These are phyloP conservation scores for Scaptomyza montana DNA, from an alignment of 1,140 invertebrate genomes.

Conservation along the genomic window DNA sequence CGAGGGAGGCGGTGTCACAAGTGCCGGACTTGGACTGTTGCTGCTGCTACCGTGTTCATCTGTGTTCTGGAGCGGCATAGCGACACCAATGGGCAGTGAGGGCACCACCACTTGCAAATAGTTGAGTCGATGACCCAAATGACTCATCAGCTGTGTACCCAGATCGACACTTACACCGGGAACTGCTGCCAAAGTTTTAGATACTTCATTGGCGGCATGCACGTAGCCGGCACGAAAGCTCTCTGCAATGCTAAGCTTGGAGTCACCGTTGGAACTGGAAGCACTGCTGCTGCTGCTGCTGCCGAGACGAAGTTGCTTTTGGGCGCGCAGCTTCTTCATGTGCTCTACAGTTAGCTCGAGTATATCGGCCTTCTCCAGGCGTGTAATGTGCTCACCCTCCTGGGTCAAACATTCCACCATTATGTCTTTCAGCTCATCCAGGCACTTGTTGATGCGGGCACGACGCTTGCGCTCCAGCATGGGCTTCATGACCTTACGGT, in stretches of 20 bases:
- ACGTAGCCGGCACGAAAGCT: constrained; percentile 92
- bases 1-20: constrained; percentile 80
- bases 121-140: constrained; percentile 92
- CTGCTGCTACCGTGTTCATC: constrained; percentile 32
- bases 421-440: constrained; percentile 94
- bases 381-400: constrained; percentile 92
- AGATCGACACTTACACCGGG: constrained; percentile 93
- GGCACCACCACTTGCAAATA: constrained; percentile 84
- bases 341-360: constrained; percentile 95
- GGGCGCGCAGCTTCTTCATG: constrained; percentile 89
- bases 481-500: constrained; percentile 90
- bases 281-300: constrained; percentile 12
- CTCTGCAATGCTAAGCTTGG: constrained; percentile 85
- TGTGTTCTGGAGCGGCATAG: constrained; percentile 39
- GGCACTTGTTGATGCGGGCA: constrained; percentile 94
- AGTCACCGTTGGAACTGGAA: constrained; percentile 48
- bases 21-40: constrained; percentile 36
- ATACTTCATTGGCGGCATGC: constrained; percentile 91
- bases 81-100: constrained; percentile 62
- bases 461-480: constrained; percentile 93
- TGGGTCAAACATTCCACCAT: constrained; percentile 85
- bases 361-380: constrained; percentile 96
- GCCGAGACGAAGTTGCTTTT: constrained; percentile 85
- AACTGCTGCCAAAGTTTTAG: constrained; percentile 91
- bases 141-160: constrained; percentile 94